phyloP scores from a whole-genome alignment of 2,888 invertebrate genomes.

The Blera fallax region DNA sequence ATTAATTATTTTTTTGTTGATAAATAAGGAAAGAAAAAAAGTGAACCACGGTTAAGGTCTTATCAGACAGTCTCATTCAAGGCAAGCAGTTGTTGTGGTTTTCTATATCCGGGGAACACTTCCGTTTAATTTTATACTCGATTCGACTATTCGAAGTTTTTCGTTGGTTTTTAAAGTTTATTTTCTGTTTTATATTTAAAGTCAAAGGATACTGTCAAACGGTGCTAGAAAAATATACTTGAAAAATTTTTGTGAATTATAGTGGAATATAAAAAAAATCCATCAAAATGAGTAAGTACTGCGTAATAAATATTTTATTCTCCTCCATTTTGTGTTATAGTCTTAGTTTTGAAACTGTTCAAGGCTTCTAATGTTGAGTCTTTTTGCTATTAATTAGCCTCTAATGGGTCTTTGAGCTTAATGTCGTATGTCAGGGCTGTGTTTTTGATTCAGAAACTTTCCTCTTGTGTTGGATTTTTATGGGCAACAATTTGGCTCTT shows the following conservation, averaged over 20 bases:
- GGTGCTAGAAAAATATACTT: background rate
- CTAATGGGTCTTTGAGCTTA: no score
- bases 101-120: conserved; percentile 5
- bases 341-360: background rate
- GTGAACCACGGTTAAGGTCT: conserved; percentile 26
- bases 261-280: background rate
- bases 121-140: background rate
- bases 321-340: background rate
- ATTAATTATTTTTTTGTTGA: background rate
- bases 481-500: no score
- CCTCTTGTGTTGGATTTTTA: no score
- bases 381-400: no score
- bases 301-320: no score
- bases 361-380: no score
- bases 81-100: conserved; percentile 32
- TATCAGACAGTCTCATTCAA: conserved; percentile 49
- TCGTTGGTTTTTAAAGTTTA: background rate
- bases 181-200: conserved; percentile 26
- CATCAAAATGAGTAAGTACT: conserved; percentile 65
- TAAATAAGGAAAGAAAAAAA: background rate
- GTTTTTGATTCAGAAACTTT: no score
- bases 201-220: background rate
- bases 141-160: background rate
- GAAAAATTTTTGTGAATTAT: background rate
- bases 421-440: no score